Base-by-base conservation (phyloP, 2,888 invertebrate species). In the Sussaba pulchella region DNA sequence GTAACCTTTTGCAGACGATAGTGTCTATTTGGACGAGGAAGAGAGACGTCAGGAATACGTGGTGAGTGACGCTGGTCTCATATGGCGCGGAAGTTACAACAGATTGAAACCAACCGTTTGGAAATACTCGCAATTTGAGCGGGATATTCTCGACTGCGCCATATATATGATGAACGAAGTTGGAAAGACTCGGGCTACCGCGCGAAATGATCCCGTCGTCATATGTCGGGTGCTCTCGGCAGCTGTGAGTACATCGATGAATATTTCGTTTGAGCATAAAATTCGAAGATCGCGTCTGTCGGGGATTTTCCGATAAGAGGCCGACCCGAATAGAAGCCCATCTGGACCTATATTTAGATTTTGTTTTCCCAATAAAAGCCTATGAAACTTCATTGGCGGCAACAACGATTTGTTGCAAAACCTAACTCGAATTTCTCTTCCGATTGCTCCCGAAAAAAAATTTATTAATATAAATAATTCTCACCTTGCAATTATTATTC, bases 61-160 rank as follows among this genome's bases (percentile, higher is more conserved):
- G 0, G 92, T 97, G 90, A 95, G 95, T 84, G 98, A 98, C 83
- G 96, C 96, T 0, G 99, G 99, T 0, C 93, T 98, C 17, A 97
- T 99, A 89, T 99, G 97, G 95, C 94, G 98, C 85, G 99, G 99
- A 45, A 97, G 97, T 2, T 95, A 97, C 90, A 97, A 97, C 87
- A 94, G 96, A 31, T 94, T 97, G 88, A 95, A 96, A 81, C 97
- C 98, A 0, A 95, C 96, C 1, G 95, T 97, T 4, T 99, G 99
- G 99, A 97, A 97, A 89, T 97, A 96, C 87, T 97, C 97, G 1
- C 99, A 98, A 91, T 98, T 97, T 88, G 97, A 98, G 85, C 95
- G 95, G 45, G 94, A 97, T 87, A 94, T 98, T 74, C 93, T 98
- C 54, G 97, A 97, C 73, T 97, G 97, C 88, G 94, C 96, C 1